Evolutionary conservation across 1,140 invertebrate species (phyloP), one percentile per base, ranked within the genome.

Genomic region (Potamilus streckersoni): DNA sequence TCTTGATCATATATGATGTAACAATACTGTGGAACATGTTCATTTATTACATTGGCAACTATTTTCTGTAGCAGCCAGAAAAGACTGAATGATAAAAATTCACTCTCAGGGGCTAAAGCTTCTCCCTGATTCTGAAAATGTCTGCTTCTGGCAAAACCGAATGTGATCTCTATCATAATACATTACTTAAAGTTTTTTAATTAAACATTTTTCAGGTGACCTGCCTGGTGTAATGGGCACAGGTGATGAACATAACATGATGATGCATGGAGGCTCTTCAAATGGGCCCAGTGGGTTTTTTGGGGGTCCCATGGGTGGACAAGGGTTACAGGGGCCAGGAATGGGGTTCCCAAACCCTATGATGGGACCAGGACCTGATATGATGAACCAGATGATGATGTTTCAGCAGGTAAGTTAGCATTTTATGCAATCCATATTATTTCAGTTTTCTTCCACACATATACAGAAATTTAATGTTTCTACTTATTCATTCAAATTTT

Each of bases 341-440:
- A 77, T 77, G 73, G 77, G 80, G 23, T 49, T 49, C 38, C 38
- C 38, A 49, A 49, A 49, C 5, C 74, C 64, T 6, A 84, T 85
- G 84, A 83, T 84, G 80, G 84, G 83, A 13, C 74, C 79, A 2
- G 59, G 15, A 8, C 65, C 68, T 31, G 75, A 72, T 27, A 77
- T 77, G 75, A 77, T 77, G 74, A 79, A 72, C 66, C 79, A 80
- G 80, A 73, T 75, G 62, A 83, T 80, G 74, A 77, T 76, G 79
- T 84, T 78, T 61, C 80, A 80, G 11, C 90, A 91, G 59, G 90
- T 82, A 79, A 63, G 69, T 69, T 17, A 55, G n/a, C 27, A n/a
- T 58, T 23, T 17, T 31, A 56, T 17, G 4, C 16, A 20, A 17
- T 12, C 38, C 19, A 74, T 19, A 23, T 49, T 27, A 6, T 17